Evolutionary conservation across 2,888 invertebrate species (phyloP).

Genomic region (Troilus luridus): DNA sequence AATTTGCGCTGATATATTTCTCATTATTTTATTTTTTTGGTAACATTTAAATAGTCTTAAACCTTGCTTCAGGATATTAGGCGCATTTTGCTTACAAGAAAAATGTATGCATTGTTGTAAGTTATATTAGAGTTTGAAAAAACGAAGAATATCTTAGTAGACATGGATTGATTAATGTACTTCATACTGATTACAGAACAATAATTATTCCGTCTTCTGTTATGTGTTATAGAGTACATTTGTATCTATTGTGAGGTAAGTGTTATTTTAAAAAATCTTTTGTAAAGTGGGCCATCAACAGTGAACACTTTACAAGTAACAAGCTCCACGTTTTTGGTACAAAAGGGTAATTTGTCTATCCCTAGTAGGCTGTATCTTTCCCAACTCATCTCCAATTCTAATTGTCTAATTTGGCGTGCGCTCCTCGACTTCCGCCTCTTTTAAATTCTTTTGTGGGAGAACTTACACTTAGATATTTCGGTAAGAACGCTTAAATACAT

Average conservation of each 20-base stretch:
- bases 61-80: no score
- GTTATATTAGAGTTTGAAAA: no score
- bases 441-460: constrained; percentile 6
- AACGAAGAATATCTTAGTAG: no score
- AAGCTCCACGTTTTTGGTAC: background rate
- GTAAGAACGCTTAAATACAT: background rate
- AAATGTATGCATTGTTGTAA: no score
- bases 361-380: constrained; percentile 23
- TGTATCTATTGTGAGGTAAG: background rate
- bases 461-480: background rate
- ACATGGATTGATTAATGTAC: background rate
- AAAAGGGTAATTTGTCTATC: constrained; percentile 44
- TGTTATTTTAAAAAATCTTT: background rate
- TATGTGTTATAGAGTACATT: background rate
- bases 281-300: background rate
- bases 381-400: constrained; percentile 27
- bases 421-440: constrained; percentile 13
- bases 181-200: no score
- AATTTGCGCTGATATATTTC: no score
- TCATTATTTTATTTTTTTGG: no score
- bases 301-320: background rate
- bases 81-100: no score
- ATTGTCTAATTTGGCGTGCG: constrained; percentile 19
- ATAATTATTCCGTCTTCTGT: background rate
- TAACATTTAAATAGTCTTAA: no score